Percentiles rank a stretch among this genome's conserved stretches.
Evolutionary conservation across 1,140 invertebrate genomes (phyloP).

Genomic region (Camponotus floridanus): DNA sequence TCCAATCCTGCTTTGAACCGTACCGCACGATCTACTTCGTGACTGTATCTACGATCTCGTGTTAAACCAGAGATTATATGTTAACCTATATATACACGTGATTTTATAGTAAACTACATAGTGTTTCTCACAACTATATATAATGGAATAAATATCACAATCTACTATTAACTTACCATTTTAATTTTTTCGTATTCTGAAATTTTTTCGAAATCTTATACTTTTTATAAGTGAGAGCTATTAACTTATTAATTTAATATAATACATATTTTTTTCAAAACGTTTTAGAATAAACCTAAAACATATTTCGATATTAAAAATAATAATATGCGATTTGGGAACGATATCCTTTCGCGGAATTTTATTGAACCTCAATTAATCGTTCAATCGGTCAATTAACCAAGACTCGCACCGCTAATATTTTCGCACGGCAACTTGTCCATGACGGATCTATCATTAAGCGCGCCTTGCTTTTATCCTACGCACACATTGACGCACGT

Average conservation of each 20-base stretch:
- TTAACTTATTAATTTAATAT: not conserved
- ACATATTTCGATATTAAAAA: not conserved
- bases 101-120: slow-evolving; percentile 13
- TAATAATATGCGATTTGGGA: not conserved
- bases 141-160: slow-evolving; percentile 40
- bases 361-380: slow-evolving; percentile 20
- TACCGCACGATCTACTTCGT: slow-evolving; percentile 47
- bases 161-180: slow-evolving; percentile 11
- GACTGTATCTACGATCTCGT: slow-evolving; percentile 48
- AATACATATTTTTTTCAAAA: not conserved
- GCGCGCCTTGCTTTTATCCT: slow-evolving; percentile 39
- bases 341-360: not conserved
- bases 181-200: not conserved
- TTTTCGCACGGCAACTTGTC: slow-evolving; percentile 36
- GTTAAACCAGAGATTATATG: slow-evolving; percentile 44
- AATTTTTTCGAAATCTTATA: slow-evolving; percentile 25
- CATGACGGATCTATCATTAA: slow-evolving; percentile 58
- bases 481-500: not conserved
- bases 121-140: slow-evolving; percentile 29
- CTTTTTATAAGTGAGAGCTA: not conserved
- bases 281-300: not conserved
- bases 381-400: slow-evolving; percentile 36
- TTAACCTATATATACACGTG: not conserved
- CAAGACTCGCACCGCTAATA: slow-evolving; percentile 16
- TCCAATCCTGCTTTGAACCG: slow-evolving; percentile 1